A percentile compares a stretch with the other conserved stretches of the same genome.
Evolutionary conservation across 2,113 vertebrate genomes (phyloP).

Genomic region (Campylorhamphus procurvoides): DNA sequence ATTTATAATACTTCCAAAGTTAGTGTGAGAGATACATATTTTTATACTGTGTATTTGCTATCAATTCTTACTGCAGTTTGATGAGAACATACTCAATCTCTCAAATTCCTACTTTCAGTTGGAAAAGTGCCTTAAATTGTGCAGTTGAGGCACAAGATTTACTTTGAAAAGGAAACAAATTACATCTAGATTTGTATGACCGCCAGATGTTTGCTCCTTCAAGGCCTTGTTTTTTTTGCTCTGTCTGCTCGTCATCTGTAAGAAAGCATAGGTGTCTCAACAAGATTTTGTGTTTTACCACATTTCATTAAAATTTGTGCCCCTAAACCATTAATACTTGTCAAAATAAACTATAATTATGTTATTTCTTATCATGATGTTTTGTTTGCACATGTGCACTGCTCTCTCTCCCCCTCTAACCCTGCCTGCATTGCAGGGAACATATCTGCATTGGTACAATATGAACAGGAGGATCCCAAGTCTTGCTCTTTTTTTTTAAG

Average conservation of each 20-base stretch:
- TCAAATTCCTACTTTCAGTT: background rate
- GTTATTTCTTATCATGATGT: background rate
- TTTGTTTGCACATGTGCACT: background rate
- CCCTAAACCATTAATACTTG: background rate
- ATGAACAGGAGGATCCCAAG: background rate
- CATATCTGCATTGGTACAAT: accelerated
- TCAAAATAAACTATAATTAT: background rate
- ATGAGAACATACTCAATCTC: background rate
- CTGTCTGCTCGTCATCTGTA: background rate
- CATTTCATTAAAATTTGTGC: background rate
- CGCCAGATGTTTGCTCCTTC: background rate
- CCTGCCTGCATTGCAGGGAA: background rate
- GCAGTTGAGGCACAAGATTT: background rate
- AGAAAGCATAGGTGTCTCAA: background rate
- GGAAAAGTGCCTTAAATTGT: background rate
- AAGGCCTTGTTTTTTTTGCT: background rate
- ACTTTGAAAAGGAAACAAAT: background rate
- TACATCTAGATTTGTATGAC: background rate
- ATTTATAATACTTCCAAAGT: background rate
- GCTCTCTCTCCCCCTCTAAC: background rate
- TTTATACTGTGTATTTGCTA: background rate
- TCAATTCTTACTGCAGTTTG: background rate
- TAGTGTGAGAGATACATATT: background rate
- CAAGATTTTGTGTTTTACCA: background rate
- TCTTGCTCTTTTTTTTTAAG: background rate